A percentile compares a stretch with the other conserved stretches of the same genome.
phyloP scores from a whole-genome alignment of 2,797 vertebrate species.

The Streptopelia turtur region DNA sequence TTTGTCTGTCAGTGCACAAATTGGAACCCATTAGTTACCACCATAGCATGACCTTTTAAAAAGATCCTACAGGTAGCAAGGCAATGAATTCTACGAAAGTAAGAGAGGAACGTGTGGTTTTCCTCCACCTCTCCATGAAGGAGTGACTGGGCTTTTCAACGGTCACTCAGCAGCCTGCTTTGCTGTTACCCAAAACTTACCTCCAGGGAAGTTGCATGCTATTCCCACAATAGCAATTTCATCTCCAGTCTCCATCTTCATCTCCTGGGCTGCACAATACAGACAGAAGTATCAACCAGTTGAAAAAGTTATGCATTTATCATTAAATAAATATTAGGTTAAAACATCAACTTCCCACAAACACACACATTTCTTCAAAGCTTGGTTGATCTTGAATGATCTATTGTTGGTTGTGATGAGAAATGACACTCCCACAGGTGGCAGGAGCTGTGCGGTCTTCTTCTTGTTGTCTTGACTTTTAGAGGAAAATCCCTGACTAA shows the following conservation, averaged over 20 bases:
- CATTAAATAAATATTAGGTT: neutral
- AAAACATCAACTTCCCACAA: neutral
- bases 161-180: neutral
- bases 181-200: slow-evolving; percentile 58
- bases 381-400: neutral
- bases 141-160: neutral
- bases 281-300: neutral
- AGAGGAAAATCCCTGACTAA: neutral
- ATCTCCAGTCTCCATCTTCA: slow-evolving; percentile 64
- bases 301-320: neutral
- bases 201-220: slow-evolving; percentile 88
- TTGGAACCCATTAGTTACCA: accelerated
- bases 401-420: neutral
- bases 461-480: neutral
- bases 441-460: accelerated
- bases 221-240: slow-evolving; percentile 86
- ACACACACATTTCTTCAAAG: no score
- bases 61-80: neutral
- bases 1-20: neutral
- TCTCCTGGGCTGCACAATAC: neutral
- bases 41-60: neutral
- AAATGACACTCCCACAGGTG: neutral
- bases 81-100: neutral
- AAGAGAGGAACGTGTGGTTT: neutral
- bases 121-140: neutral